Base-by-base conservation (phyloP, 53 echinoderm and acorn worm genomes). In the Arbacia lixula region DNA sequence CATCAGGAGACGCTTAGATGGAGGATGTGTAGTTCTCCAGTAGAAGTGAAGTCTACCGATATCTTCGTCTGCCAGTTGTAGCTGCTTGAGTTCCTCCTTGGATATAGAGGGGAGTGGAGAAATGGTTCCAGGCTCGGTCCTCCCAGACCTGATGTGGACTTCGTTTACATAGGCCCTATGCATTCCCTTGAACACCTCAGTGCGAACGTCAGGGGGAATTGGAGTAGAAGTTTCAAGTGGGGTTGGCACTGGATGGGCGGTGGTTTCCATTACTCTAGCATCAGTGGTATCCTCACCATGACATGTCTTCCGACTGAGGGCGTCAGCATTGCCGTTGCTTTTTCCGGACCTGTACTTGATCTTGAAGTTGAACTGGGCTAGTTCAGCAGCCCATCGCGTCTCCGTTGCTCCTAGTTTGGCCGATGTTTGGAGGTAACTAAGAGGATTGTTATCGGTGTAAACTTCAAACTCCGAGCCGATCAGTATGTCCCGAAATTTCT, bases 341-440 rank as follows among this genome's bases (percentile, higher is more conserved):
- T 52, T 90, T 0, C 85, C 85, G 2, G 85, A 32, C 19, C 64
- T 36, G 24, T 80, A 79, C 22, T 65, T 53, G 19, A 85, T 21
- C 3, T 66, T 24, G 68, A 86, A 90, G 2, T 86, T 36, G 55
- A 90, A 90, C 28, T 86, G 83, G 63, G 90, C 82, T 5, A 90
- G 66, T 31, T 90, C 84, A 0, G 90, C 73, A 25, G 28, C 51
- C 86, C 90, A 90, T 36, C 86, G 53, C 51, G 51, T 61, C 72
- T 88, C 88, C 0, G 83, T 61, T 10, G 88, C 88, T 27, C 75
- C 88, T 19, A 88, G 75, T 30, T 88, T 88, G 3, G 72, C 83
- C 2, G 83, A 71, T 29, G 83, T 24, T 21, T 88, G 60, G 3
- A 88, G 36, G 36, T 88, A 88, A 28, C 72, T 72, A 0, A 83